Evolutionary conservation across 1,140 invertebrate genomes (phyloP), one percentile per base, ranked within the genome.

Genomic region (Sinella curviseta): DNA sequence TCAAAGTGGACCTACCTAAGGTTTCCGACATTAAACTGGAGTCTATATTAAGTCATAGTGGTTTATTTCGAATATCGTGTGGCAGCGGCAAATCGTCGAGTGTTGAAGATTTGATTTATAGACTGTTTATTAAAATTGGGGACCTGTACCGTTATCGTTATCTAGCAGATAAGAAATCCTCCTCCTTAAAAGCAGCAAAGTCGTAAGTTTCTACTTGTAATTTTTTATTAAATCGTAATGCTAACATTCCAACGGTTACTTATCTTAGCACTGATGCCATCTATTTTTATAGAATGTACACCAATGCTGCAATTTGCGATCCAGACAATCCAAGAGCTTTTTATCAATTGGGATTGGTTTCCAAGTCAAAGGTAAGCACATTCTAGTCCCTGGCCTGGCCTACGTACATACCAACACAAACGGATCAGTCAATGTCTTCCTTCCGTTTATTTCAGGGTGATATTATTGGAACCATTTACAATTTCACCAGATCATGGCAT

Each of bases 201-300:
- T 12, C 12, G 55, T 60, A 60, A 60, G 55, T 24, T 48, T 8
- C 4, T 48, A 48, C 4, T 8, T 48, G 17, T 48, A 48, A 48
- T 48, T 48, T 48, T 48, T 4, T 48, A 17, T 48, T n/a, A n/a
- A n/a, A n/a, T n/a, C n/a, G n/a, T n/a, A n/a, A n/a, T n/a, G n/a
- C 39, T 48, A 8, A 8, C 39, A 48, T 48, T 48, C 39, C 17
- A 4, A 48, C 39, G 39, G 39, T 4, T n/a, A n/a, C n/a, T n/a
- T n/a, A n/a, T n/a, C n/a, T n/a, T n/a, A n/a, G n/a, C 12, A 60
- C 55, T 60, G 8, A 8, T 48, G 39, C 17, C 4, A 48, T 60
- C 14, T 60, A 60, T 24, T 60, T 60, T 60, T 60, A n/a, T n/a
- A 60, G 55, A 4, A 60, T 60, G 55, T 80, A 80, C 65, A 76